Percentiles rank a stretch among this genome's conserved stretches.
These are phyloP conservation scores for Pseudonaja textilis DNA, from an alignment of 2,113 vertebrate species.

Conservation along the genomic window DNA sequence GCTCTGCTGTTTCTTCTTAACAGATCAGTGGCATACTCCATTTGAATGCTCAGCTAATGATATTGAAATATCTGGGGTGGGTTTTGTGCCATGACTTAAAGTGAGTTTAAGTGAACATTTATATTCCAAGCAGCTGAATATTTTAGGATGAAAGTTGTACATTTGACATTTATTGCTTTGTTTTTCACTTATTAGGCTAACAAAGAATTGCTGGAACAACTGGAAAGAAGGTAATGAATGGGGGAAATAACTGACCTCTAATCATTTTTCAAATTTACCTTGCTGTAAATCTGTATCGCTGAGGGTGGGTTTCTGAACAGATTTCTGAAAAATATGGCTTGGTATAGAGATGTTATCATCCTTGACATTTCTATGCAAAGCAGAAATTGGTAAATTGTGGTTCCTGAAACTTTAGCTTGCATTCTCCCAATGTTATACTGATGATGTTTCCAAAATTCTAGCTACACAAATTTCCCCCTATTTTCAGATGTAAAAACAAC, in stretches of 20 bases:
- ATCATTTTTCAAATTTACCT: neutral
- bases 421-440: neutral
- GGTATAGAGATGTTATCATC: neutral
- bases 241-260: too few species aligned
- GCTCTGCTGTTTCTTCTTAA: neutral
- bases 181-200: constrained; percentile 54
- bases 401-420: neutral
- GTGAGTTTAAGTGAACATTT: neutral
- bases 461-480: neutral
- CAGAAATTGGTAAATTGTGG: neutral
- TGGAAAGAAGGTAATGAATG: constrained; percentile 76
- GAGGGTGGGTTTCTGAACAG: too few species aligned
- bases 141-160: neutral
- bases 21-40: neutral
- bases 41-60: neutral
- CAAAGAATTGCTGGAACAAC: constrained; percentile 75
- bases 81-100: neutral
- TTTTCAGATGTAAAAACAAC: neutral
- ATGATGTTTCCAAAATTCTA: neutral
- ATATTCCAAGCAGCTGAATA: neutral
- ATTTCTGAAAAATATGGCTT: neutral
- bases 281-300: neutral
- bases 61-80: too few species aligned
- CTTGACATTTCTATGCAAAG: neutral
- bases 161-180: neutral